These are phyloP conservation scores for Anthopleura sola DNA, from an alignment of 64 coral and sea anemone genomes.

Conservation along the genomic window DNA sequence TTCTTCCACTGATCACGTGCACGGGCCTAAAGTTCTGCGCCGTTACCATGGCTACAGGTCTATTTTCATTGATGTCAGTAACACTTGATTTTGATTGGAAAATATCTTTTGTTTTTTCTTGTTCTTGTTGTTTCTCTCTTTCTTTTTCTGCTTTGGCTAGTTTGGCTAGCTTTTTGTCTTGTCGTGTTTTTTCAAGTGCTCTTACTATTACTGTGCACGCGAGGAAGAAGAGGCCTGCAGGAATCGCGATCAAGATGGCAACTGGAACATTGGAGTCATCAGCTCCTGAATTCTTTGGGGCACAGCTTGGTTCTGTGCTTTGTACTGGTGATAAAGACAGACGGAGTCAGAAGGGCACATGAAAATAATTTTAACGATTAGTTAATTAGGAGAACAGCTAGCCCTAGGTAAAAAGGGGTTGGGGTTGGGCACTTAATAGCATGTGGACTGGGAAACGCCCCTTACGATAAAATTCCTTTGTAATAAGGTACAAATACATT, in stretches of 20 bases:
- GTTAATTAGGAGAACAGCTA: too few relatives aligned
- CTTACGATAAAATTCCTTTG: too few relatives aligned
- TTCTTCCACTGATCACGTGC: not conserved
- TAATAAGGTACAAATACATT: too few relatives aligned
- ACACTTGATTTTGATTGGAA: not conserved
- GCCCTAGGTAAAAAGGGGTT: too few relatives aligned
- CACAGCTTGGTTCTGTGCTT: not conserved
- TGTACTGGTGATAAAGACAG: not conserved
- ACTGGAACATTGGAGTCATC: slow-evolving; percentile 13
- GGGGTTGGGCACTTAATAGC: too few relatives aligned
- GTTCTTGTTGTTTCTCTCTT: not conserved
- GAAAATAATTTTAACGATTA: too few relatives aligned
- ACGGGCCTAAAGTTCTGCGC: not conserved
- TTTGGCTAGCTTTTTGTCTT: not conserved
- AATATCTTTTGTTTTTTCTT: not conserved
- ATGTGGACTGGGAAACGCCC: too few relatives aligned
- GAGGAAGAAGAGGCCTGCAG: slow-evolving; percentile 19
- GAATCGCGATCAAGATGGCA: slow-evolving; percentile 34
- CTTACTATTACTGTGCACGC: slow-evolving; percentile 22
- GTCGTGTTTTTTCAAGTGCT: slow-evolving; percentile 13
- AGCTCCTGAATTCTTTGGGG: not conserved
- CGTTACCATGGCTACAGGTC: not conserved
- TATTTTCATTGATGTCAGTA: slow-evolving; percentile 2
- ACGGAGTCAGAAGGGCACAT: not conserved
- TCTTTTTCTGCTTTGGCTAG: not conserved